Percentiles rank a stretch among this genome's conserved stretches.
phyloP scores from a whole-genome alignment of 2,797 vertebrate species.

The Podarcis lilfordi region DNA sequence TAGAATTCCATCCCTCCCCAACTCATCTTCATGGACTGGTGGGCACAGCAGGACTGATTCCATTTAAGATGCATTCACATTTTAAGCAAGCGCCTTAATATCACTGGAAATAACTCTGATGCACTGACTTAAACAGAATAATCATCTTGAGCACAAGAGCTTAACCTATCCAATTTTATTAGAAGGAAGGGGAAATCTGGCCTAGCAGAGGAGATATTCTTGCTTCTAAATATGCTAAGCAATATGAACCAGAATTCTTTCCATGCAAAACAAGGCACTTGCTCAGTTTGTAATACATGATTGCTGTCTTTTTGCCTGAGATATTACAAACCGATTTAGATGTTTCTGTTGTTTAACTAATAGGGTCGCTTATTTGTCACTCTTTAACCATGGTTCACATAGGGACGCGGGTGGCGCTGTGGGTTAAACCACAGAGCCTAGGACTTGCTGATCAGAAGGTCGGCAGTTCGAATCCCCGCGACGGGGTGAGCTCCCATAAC shows the following conservation, averaged over 20 bases:
- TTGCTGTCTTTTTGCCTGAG: not conserved
- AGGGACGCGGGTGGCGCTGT: no score
- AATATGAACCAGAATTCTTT: slow-evolving; percentile 18
- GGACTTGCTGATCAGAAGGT: no score
- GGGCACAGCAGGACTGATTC: slow-evolving; percentile 61
- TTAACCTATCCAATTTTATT: slow-evolving; percentile 29
- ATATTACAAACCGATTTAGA: not conserved
- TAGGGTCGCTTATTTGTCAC: not conserved
- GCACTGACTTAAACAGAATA: slow-evolving; percentile 17
- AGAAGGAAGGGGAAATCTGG: slow-evolving; percentile 39
- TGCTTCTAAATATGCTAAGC: slow-evolving; percentile 25
- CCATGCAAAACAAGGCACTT: not conserved
- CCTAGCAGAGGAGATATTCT: not conserved
- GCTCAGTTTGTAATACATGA: not conserved
- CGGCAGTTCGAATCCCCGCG: no score
- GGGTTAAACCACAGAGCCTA: no score
- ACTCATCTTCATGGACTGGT: slow-evolving; percentile 56
- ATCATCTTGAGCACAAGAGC: slow-evolving; percentile 37
- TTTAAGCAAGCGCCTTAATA: slow-evolving; percentile 53
- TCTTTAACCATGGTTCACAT: not conserved
- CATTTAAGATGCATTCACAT: slow-evolving; percentile 41
- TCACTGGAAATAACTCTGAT: slow-evolving; percentile 45
- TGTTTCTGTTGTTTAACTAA: not conserved
- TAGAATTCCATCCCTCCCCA: slow-evolving; percentile 55
- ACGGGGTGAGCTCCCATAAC: no score